A percentile compares a stretch with the other conserved stretches of the same genome.
phyloP scores from a whole-genome alignment of 2,888 invertebrate genomes.

The Tipula vernalis region DNA sequence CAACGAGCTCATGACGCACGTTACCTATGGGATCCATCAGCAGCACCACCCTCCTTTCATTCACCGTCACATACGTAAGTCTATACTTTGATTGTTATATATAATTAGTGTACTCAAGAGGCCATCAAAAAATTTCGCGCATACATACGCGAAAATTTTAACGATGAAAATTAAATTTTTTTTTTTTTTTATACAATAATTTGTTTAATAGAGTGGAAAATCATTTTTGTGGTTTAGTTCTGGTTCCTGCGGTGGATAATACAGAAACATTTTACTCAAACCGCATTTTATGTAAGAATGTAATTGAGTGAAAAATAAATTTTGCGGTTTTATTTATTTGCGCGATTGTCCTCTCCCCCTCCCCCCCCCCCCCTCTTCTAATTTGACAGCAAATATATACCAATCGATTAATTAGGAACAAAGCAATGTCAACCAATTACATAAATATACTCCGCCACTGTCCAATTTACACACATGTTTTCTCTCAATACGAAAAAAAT shows the following conservation, averaged over 20 bases:
- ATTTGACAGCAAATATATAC: too few relatives aligned
- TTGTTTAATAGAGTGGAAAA: background rate
- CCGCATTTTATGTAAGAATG: background rate
- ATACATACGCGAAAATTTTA: background rate
- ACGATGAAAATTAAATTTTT: background rate
- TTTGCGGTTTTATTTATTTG: background rate
- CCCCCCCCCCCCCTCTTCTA: too few relatives aligned
- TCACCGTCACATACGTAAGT: constrained; percentile 17
- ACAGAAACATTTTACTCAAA: background rate
- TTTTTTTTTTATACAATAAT: background rate
- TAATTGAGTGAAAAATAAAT: background rate
- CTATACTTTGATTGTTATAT: background rate
- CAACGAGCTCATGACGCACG: constrained; percentile 15
- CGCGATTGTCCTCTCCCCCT: too few relatives aligned
- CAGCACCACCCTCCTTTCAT: constrained; percentile 17
- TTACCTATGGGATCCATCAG: constrained; percentile 16
- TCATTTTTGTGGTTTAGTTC: background rate
- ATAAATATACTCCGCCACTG: background rate
- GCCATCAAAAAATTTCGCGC: background rate
- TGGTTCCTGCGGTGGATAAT: background rate
- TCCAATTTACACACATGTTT: background rate
- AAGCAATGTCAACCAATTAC: background rate
- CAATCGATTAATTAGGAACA: too few relatives aligned
- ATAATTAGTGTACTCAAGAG: background rate
- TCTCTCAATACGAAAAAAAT: background rate